Conservation (phyloP, 2,888 invertebrate genomes). For the Torymus texanus region DNA sequence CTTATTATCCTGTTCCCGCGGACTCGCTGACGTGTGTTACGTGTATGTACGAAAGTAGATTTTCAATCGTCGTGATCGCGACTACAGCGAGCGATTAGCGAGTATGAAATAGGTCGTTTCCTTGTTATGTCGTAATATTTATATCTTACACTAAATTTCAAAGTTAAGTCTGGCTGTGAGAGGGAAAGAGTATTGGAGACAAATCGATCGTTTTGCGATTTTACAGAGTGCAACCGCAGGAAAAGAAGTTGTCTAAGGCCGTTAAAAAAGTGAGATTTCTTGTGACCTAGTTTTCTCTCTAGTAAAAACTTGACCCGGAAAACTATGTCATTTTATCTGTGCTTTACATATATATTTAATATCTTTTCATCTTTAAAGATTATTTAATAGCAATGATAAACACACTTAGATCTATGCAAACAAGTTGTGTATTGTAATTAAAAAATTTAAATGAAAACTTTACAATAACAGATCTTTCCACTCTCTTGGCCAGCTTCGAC, state of each 20-base stretch:
- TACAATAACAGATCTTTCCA: conserved; percentile 43
- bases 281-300: too few relatives aligned
- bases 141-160: conserved; percentile 65
- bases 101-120: conserved; percentile 67
- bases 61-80: conserved; percentile 63
- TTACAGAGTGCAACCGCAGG: too few relatives aligned
- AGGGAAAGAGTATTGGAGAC: conserved; percentile 55
- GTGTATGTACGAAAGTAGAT: conserved; percentile 35
- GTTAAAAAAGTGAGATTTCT: too few relatives aligned
- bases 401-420: background rate
- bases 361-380: too few relatives aligned
- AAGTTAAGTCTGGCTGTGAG: conserved; percentile 65
- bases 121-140: conserved; percentile 54
- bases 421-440: too few relatives aligned
- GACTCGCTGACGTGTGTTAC: conserved; percentile 11
- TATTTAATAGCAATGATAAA: too few relatives aligned
- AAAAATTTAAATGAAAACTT: too few relatives aligned
- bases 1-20: background rate
- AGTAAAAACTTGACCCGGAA: too few relatives aligned
- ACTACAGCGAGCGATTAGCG: conserved; percentile 63
- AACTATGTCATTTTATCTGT: too few relatives aligned
- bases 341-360: too few relatives aligned
- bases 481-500: conserved; percentile 64
- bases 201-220: background rate
- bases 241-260: too few relatives aligned